Evolutionary conservation across 2,113 vertebrate genomes (phyloP).

Genomic region (Macquaria australasica): DNA sequence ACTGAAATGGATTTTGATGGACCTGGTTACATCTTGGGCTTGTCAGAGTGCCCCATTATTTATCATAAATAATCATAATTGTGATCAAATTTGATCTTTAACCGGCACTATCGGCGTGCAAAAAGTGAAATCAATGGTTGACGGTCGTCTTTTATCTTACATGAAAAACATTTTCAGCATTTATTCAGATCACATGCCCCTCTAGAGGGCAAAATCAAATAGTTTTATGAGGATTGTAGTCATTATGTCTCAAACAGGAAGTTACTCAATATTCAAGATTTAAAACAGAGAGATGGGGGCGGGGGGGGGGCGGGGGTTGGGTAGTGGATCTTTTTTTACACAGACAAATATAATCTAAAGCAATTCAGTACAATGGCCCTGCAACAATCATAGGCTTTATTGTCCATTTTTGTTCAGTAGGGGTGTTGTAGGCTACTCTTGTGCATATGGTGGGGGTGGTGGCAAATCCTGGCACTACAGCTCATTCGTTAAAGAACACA

Average conservation of each 20-base stretch:
- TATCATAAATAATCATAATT: too few species aligned
- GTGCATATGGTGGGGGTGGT: constrained; percentile 6
- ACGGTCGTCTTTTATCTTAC: too few species aligned
- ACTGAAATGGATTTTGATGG: not conserved
- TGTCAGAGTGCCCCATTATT: not conserved
- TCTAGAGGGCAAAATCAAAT: not conserved
- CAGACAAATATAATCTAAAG: not conserved
- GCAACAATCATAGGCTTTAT: not conserved
- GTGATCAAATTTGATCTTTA: too few species aligned
- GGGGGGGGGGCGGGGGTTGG: too few species aligned
- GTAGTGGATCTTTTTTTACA: not conserved
- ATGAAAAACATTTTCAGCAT: not conserved
- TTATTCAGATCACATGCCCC: not conserved
- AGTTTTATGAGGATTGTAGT: not conserved
- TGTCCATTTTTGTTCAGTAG: not conserved
- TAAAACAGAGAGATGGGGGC: not conserved
- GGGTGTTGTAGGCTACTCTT: not conserved
- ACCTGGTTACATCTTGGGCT: not conserved
- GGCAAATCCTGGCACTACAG: not conserved
- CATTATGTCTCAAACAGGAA: constrained; percentile 18
- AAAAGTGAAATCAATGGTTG: too few species aligned
- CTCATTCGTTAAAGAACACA: not conserved
- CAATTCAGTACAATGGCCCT: not conserved
- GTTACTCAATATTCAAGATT: not conserved
- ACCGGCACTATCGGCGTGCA: too few species aligned